phyloP scores from a whole-genome alignment of 1,140 invertebrate genomes.

The Leptinotarsa lineolata region DNA sequence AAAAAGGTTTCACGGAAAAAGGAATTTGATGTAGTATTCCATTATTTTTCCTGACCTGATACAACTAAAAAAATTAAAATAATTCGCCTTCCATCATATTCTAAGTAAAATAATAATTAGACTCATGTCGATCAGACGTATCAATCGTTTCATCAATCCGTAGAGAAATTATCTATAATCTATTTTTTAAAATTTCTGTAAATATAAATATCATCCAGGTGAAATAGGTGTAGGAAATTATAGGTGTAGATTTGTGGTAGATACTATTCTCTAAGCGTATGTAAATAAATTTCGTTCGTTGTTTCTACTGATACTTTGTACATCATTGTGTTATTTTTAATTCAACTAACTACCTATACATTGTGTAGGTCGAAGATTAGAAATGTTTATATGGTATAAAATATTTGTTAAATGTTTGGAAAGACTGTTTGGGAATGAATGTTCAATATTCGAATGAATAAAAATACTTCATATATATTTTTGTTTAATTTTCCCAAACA shows the following conservation, averaged over 20 bases:
- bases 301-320: slow-evolving; percentile 1
- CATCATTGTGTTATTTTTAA: background rate
- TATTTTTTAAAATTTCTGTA: background rate
- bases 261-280: background rate
- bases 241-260: background rate
- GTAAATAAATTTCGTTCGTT: background rate
- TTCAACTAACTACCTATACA: background rate
- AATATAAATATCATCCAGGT: background rate
- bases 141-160: no score
- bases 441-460: slow-evolving; percentile 2
- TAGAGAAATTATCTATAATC: no score
- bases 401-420: slow-evolving; percentile 1
- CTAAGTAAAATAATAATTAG: background rate
- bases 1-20: no score
- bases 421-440: background rate
- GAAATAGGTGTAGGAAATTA: background rate
- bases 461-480: background rate
- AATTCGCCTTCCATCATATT: slow-evolving; percentile 6
- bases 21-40: no score
- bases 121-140: background rate
- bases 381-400: background rate
- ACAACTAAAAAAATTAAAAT: background rate
- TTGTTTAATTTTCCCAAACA: background rate
- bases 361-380: background rate
- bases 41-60: no score